Evolutionary conservation across 2,888 invertebrate genomes (phyloP).

Genomic region (Pristionchus arcanus): DNA sequence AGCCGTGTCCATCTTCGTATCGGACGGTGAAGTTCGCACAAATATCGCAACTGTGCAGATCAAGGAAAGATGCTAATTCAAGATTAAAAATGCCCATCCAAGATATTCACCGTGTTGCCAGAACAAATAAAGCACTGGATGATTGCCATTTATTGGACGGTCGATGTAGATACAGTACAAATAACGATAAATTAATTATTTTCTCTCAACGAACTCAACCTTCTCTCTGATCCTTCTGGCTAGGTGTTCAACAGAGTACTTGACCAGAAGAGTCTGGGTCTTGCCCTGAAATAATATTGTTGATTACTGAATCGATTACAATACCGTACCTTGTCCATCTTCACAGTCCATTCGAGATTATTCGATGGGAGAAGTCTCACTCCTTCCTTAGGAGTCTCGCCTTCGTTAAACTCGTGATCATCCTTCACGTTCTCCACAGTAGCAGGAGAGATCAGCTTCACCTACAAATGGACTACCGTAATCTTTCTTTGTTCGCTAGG

Average conservation of each 20-base stretch:
- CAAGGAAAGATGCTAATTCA: too few species aligned
- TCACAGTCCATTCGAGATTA: slow-evolving; percentile 69
- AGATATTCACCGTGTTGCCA: too few species aligned
- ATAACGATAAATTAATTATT: not conserved
- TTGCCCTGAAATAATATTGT: not conserved
- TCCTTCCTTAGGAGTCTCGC: slow-evolving; percentile 12
- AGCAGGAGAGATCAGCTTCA: slow-evolving; percentile 58
- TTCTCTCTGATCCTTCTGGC: not conserved
- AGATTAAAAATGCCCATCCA: too few species aligned
- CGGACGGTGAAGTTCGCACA: too few species aligned
- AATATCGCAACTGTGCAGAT: too few species aligned
- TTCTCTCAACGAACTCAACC: slow-evolving; percentile 34
- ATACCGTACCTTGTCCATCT: slow-evolving; percentile 54
- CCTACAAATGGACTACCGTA: slow-evolving; percentile 54
- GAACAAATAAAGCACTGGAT: too few species aligned
- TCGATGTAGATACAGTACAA: not conserved
- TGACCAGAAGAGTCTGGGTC: not conserved
- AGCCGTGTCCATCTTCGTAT: too few species aligned
- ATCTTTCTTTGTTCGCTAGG: not conserved
- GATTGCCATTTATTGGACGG: too few species aligned
- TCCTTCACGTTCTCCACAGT: not conserved
- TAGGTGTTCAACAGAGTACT: slow-evolving; percentile 19
- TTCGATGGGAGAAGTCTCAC: slow-evolving; percentile 55
- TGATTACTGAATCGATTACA: not conserved
- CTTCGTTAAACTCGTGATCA: not conserved